Base-by-base conservation (phyloP, 1,140 invertebrate species). In the Amyelois transitella region DNA sequence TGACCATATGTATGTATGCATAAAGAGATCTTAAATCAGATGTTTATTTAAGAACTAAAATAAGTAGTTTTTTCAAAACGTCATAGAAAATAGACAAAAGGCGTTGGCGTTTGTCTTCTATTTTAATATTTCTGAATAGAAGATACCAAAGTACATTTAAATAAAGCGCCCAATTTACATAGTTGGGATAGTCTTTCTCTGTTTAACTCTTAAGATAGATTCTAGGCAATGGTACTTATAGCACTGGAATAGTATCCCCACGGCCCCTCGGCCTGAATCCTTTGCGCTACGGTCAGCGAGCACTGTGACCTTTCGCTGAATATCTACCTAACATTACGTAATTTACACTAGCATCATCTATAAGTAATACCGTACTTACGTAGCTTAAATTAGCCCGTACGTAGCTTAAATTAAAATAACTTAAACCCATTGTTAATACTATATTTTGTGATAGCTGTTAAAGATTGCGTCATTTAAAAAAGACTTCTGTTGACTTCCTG, bases 261-360 rank as follows among this genome's bases (percentile, higher is more conserved):
- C 45, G 18, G 43, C 43, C 18, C 18, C 43, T 10, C 43, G n/a
- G 18, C 20, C 45, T 10, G 18, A 10, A n/a, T 45, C 43, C 17
- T 10, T 32, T 14, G 32, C 71, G 80, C 76, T 72, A 81, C 82
- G 82, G 82, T 81, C 82, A 79, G 72, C 72, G 82, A 68, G 55
- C 80, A 82, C 75, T 65, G 69, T 79, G 82, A 83, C 82, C 82
- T 83, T 76, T 81, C 55, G 66, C 70, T 64, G 61, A 76, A 73
- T 72, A 77, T 72, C 65, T 55, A 18, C 12, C 17, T 18, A 17
- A 19, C 51, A 65, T 83, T 75, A 77, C 70, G 72, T 75, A 75
- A 80, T 66, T 62, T 57, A 69, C 53, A 55, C 58, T 62, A 43
- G 49, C 51, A 64, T 55, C 60, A 43, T 53, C 22, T 58, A 12